Evolutionary conservation across 1,140 invertebrate genomes (phyloP).

Genomic region (Aricia agestis): DNA sequence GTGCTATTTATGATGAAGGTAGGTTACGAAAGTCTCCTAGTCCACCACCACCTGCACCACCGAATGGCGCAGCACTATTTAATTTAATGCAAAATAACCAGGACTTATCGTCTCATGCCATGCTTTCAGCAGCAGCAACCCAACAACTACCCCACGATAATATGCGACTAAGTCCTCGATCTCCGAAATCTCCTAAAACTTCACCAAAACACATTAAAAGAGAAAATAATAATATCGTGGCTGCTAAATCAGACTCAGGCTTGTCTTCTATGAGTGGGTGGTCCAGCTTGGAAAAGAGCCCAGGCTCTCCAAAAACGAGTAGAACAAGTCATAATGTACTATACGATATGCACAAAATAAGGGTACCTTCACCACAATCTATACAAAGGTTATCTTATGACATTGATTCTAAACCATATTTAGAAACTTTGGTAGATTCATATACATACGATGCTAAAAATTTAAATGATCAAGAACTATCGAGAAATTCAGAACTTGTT

Average conservation of each 20-base stretch:
- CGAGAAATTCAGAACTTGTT: constrained; percentile 32
- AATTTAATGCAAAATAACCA: constrained; percentile 56
- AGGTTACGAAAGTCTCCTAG: constrained; percentile 78
- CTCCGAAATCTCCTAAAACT: constrained; percentile 84
- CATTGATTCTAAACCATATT: constrained; percentile 60
- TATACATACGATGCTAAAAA: constrained; percentile 51
- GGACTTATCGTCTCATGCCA: constrained; percentile 42
- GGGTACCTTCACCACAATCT: constrained; percentile 57
- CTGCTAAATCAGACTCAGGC: constrained; percentile 88
- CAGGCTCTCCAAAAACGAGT: constrained; percentile 80
- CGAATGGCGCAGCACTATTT: constrained; percentile 75
- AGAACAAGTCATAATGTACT: constrained; percentile 45
- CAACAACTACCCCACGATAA: constrained; percentile 57
- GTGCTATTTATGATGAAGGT: constrained; percentile 75
- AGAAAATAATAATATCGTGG: constrained; percentile 79
- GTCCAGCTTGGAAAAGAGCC: constrained; percentile 90
- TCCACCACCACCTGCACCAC: constrained; percentile 88
- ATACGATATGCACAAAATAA: constrained; percentile 61
- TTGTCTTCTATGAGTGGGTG: constrained; percentile 90
- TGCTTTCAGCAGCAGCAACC: constrained; percentile 49
- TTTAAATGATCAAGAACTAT: constrained; percentile 22
- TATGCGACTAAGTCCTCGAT: constrained; percentile 80
- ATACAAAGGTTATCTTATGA: constrained; percentile 58
- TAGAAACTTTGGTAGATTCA: constrained; percentile 69
- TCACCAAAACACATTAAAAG: constrained; percentile 84